Conservation (phyloP, 2,113 vertebrate genomes). For the Trogon surrucura region DNA sequence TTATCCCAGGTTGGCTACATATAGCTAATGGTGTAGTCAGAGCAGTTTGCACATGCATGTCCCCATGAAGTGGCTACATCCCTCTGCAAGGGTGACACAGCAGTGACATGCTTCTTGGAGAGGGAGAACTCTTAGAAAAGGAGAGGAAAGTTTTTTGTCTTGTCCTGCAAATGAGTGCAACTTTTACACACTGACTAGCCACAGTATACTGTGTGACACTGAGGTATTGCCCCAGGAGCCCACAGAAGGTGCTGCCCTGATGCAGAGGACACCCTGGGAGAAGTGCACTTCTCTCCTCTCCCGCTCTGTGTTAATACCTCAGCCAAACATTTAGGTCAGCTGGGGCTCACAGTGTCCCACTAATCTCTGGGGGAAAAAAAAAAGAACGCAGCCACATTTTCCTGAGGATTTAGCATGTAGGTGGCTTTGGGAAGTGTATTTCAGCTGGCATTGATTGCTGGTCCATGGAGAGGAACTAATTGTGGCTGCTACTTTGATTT, state of each 20-base stretch:
- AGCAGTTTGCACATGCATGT: background rate
- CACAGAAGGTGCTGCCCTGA: accelerated
- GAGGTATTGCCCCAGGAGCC: background rate
- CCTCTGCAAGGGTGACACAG: background rate
- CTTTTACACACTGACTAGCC: background rate
- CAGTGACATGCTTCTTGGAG: background rate
- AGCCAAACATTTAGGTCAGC: background rate
- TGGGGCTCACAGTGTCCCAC: background rate
- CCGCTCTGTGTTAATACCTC: background rate
- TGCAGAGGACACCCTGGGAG: accelerated
- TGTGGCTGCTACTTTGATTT: background rate
- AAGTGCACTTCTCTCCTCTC: background rate
- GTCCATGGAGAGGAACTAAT: accelerated
- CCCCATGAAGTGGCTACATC: background rate
- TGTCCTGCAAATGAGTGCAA: background rate
- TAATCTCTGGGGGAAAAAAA: background rate
- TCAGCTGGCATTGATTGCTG: accelerated
- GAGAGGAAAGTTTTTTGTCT: background rate
- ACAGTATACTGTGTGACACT: background rate
- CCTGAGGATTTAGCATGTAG: background rate
- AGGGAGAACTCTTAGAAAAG: background rate
- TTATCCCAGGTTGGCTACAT: background rate
- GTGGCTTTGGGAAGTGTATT: background rate
- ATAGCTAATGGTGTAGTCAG: background rate
- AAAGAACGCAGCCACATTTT: background rate